Evolutionary conservation across 2,113 vertebrate species (phyloP), one percentile per base, ranked within the genome.

Genomic region (Zootoca vivipara): DNA sequence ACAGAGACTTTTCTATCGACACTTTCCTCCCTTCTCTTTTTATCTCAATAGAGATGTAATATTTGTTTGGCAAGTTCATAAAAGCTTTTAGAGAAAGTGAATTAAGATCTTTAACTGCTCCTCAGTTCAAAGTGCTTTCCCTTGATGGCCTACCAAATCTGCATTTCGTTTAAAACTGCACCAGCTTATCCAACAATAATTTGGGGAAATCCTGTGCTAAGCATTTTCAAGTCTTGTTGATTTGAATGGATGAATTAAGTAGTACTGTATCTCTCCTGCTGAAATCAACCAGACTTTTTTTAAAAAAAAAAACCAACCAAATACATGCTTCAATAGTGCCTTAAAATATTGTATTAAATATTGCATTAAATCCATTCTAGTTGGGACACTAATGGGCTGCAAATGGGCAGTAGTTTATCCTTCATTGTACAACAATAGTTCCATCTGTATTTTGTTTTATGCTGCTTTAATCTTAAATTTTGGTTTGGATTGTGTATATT

Each of bases 41-140:
- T 87, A 95, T 91, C 81, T 62, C 78, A 79, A 81, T 30, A 91
- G 90, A 80, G 92, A 96, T 97, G 95, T 93, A 83, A 82, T 83
- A 83, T 88, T 83, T 83, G 80, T 97, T 96, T 96, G 93, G 90
- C 64, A 95, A 93, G 94, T 95, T 97, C 93, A 96, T 93, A 93
- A 96, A 95, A 91, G 90, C 89, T 94, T 93, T 93, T 95, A 94
- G 83, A 96, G 93, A 93, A 97, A 96, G 84, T 93, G 94, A 96
- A 91, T 95, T 87, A 96, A 92, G 92, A 92, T 94, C 94, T 95
- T 95, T 90, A 94, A 96, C 94, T 93, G 90, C 93, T 93, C 91
- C 90, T 89, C 92, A 64, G 20, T 42, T 93, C 52, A 62, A 89
- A 92, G 93, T 87, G 91, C 89, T 83, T 75, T 86, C 88, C 83